A percentile compares a stretch with the other conserved stretches of the same genome.
These are phyloP conservation scores for Helogale parvula DNA, from an alignment of 2,113 vertebrate species.

Conservation along the genomic window DNA sequence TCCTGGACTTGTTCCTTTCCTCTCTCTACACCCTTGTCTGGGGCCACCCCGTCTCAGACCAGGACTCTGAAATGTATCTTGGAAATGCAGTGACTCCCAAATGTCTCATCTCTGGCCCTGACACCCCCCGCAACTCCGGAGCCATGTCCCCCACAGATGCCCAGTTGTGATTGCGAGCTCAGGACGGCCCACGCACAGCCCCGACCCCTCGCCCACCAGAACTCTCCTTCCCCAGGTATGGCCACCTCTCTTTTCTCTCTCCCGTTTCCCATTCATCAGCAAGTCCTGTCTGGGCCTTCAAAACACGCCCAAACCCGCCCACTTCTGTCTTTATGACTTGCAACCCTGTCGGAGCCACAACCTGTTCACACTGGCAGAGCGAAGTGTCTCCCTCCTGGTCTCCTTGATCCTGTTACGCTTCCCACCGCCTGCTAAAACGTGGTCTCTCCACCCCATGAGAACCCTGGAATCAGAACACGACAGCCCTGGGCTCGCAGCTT, in stretches of 20 bases:
- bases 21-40: not conserved
- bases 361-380: accelerated
- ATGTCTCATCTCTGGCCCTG: not conserved
- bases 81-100: too few species aligned
- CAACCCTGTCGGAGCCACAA: not conserved
- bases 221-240: accelerated
- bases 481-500: not conserved
- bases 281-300: not conserved
- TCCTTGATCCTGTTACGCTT: accelerated
- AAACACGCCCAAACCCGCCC: accelerated
- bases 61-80: not conserved
- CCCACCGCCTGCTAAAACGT: accelerated
- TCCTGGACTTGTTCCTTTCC: too few species aligned
- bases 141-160: accelerated
- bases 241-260: not conserved
- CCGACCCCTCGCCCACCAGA: accelerated
- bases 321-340: not conserved
- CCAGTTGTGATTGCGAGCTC: accelerated
- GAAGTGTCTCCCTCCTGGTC: not conserved
- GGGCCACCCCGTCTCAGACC: accelerated
- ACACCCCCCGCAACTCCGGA: not conserved
- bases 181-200: accelerated
- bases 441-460: too few species aligned
- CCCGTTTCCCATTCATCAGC: too few species aligned
- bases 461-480: accelerated